Percentiles rank a stretch among this genome's conserved stretches.
Conservation (phyloP, 2,113 vertebrate species). For the Gymnogyps californianus region DNA sequence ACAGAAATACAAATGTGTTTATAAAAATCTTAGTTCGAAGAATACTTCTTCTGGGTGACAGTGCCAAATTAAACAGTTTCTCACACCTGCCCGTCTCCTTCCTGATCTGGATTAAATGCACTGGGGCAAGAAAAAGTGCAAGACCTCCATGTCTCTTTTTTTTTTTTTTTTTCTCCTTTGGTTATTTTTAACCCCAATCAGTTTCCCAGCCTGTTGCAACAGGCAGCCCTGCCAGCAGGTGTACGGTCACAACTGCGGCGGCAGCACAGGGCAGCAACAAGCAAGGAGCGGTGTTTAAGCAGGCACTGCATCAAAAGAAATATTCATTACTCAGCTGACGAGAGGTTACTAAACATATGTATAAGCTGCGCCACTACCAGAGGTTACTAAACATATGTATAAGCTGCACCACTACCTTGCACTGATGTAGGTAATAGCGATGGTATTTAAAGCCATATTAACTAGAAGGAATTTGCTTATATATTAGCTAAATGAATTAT, state of each 20-base stretch:
- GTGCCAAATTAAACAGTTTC: neutral
- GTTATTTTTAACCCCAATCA: neutral
- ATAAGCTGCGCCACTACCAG: neutral
- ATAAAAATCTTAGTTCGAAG: neutral
- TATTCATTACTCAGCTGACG: neutral
- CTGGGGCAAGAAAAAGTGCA: neutral
- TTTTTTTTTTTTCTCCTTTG: neutral
- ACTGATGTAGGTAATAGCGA: rapidly evolving
- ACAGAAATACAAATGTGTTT: neutral
- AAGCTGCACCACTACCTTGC: neutral
- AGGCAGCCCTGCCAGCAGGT: neutral
- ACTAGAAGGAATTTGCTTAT: neutral
- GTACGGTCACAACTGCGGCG: rapidly evolving
- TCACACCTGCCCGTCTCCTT: neutral
- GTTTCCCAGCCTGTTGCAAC: neutral
- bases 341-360: neutral
- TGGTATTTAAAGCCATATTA: neutral
- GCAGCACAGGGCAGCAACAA: neutral
- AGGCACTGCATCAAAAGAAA: neutral
- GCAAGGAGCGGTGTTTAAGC: neutral
- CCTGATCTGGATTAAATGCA: neutral
- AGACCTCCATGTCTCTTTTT: neutral
- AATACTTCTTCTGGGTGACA: neutral
- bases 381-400: neutral
- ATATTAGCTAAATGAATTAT: rapidly evolving